phyloP scores from a whole-genome alignment of 2,888 invertebrate species.

The Venustoraphidia nigricollis region DNA sequence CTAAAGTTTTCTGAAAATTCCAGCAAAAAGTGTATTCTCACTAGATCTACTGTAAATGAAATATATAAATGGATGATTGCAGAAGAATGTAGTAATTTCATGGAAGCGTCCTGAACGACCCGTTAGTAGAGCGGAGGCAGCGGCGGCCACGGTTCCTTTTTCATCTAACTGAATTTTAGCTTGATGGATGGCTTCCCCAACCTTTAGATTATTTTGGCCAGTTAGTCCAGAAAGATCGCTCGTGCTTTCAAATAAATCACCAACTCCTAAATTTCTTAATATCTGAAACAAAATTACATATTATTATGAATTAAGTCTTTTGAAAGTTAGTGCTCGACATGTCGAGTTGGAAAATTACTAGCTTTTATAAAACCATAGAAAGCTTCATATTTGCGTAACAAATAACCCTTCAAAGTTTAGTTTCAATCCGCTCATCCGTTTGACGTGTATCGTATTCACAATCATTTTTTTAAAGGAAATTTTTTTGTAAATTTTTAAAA shows the following conservation, averaged over 20 bases:
- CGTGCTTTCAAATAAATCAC: conserved; percentile 31
- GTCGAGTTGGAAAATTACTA: too few species aligned
- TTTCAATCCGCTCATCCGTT: too few species aligned
- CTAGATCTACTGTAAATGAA: conserved; percentile 57
- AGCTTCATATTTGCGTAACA: too few species aligned
- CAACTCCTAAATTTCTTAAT: conserved; percentile 36
- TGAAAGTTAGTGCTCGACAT: too few species aligned
- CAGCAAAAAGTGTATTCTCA: conserved; percentile 50
- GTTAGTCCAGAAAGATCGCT: conserved; percentile 39
- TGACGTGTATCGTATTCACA: too few species aligned
- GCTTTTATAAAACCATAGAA: too few species aligned
- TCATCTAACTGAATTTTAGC: conserved; percentile 75
- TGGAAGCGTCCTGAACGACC: conserved; percentile 73
- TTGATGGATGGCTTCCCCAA: conserved; percentile 50
- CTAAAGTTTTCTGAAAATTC: conserved; percentile 41
- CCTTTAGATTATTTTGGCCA: conserved; percentile 23
- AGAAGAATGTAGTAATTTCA: conserved; percentile 62
- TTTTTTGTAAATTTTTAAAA: too few species aligned
- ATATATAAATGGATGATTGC: conserved; percentile 78
- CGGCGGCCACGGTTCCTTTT: conserved; percentile 75
- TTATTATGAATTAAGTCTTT: too few species aligned
- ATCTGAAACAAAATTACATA: conserved; percentile 20
- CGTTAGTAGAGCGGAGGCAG: conserved; percentile 69
- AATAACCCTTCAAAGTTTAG: too few species aligned
- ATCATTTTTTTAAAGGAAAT: too few species aligned